Conservation (phyloP, 2,888 invertebrate genomes). For the Troilus luridus region DNA sequence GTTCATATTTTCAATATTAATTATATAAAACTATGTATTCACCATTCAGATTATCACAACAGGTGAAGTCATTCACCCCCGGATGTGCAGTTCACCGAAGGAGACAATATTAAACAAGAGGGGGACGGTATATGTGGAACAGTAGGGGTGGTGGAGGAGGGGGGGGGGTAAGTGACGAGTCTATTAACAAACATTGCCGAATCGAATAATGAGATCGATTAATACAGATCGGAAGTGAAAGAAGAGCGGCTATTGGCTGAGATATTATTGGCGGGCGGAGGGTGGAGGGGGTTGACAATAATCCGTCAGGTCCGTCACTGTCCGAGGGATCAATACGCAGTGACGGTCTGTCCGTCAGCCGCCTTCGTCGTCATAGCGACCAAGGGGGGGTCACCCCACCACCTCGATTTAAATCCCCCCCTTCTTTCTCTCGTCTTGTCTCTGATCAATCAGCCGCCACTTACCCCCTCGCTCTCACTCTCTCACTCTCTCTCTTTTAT, state of each 20-base stretch:
- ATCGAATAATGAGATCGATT: not conserved
- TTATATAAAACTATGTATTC: not conserved
- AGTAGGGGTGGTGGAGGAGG: not conserved
- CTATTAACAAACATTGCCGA: constrained; percentile 13
- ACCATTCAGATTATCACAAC: not conserved
- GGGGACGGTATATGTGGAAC: not conserved
- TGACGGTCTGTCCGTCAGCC: constrained; percentile 64
- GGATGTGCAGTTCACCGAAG: not conserved
- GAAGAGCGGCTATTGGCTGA: not conserved
- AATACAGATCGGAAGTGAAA: not conserved
- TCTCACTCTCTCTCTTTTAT: constrained; percentile 65
- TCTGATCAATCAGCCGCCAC: constrained; percentile 40
- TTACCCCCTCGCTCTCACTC: constrained; percentile 21
- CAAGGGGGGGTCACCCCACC: constrained; percentile 61
- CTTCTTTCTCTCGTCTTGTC: constrained; percentile 55
- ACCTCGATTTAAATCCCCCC: constrained; percentile 59
- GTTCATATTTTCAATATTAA: too few species aligned
- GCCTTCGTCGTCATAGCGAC: constrained; percentile 64
- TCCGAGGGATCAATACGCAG: constrained; percentile 65
- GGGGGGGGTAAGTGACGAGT: not conserved
- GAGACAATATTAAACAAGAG: not conserved
- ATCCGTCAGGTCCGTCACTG: constrained; percentile 65
- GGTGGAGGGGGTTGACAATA: constrained; percentile 64
- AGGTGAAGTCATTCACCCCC: not conserved
- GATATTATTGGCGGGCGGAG: constrained; percentile 35